Percentiles rank a stretch among this genome's conserved stretches.
phyloP scores from a whole-genome alignment of 2,797 vertebrate genomes.

The Labroides dimidiatus region DNA sequence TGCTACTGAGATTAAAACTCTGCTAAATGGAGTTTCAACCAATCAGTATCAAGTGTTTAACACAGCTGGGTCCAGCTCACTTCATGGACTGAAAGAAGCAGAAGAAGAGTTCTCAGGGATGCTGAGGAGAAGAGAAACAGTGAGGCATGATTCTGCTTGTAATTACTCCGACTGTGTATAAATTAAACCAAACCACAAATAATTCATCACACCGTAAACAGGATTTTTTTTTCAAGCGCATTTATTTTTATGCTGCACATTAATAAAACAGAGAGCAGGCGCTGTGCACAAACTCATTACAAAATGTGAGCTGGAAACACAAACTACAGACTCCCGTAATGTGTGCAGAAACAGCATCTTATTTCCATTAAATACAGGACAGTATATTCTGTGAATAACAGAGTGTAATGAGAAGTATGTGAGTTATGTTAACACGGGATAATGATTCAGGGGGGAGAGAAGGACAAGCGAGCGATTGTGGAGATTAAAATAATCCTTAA shows the following conservation, averaged over 20 bases:
- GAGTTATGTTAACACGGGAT: not conserved
- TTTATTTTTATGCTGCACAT: conserved; percentile 19
- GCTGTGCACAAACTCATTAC: conserved; percentile 11
- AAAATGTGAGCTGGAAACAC: not conserved
- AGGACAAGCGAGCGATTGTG: not conserved
- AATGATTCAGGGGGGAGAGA: not conserved
- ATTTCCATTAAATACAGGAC: conserved; percentile 6
- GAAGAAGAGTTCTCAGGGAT: too few relatives aligned
- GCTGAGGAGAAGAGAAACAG: not conserved
- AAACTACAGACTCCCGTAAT: conserved; percentile 5
- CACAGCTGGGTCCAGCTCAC: too few relatives aligned
- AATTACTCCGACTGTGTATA: conserved; percentile 7
- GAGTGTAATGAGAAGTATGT: not conserved
- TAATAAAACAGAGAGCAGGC: conserved; percentile 23
- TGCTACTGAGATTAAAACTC: too few relatives aligned
- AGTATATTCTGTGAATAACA: not conserved
- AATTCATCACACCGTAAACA: conserved; percentile 29
- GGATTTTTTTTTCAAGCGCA: conserved; percentile 22
- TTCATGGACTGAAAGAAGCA: not conserved
- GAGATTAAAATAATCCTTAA: not conserved
- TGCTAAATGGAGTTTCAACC: too few relatives aligned
- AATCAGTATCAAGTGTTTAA: too few relatives aligned
- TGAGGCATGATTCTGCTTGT: not conserved
- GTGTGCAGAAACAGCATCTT: conserved; percentile 5
- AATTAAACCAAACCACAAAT: conserved; percentile 10